A percentile compares a stretch with the other conserved stretches of the same genome.
Conservation (phyloP, 2,113 vertebrate species). For the Petroica traversi region DNA sequence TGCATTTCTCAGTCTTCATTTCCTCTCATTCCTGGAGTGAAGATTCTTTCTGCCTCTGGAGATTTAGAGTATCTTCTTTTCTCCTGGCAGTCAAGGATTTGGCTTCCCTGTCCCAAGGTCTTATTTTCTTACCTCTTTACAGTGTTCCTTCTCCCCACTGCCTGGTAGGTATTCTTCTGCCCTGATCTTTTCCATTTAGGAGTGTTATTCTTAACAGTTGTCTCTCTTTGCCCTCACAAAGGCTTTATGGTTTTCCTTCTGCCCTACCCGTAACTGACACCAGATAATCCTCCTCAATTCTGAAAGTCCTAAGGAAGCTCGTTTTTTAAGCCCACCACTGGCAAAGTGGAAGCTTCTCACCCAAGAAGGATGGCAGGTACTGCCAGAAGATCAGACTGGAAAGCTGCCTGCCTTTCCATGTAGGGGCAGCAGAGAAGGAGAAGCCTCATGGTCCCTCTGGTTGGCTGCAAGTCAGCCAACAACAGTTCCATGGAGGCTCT, state of each 20-base stretch:
- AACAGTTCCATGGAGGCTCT: accelerated
- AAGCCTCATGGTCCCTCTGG: background rate
- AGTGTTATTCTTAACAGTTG: background rate
- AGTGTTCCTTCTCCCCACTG: background rate
- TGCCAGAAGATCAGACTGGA: background rate
- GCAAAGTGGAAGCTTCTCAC: background rate
- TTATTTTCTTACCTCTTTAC: background rate
- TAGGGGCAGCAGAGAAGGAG: background rate
- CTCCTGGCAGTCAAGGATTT: background rate
- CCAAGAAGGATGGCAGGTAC: background rate
- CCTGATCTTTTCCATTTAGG: background rate
- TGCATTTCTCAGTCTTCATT: background rate
- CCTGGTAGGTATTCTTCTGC: background rate
- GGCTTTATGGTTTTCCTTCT: background rate
- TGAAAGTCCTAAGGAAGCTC: background rate
- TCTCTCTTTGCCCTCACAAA: background rate
- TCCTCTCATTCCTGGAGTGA: background rate
- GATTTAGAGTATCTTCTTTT: background rate
- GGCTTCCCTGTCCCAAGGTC: background rate
- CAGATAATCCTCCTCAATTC: background rate
- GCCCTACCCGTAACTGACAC: background rate
- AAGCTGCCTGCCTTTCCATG: background rate
- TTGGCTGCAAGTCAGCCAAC: background rate
- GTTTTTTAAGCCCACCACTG: background rate
- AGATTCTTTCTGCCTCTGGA: background rate